phyloP scores from a whole-genome alignment of 30 jellyfish, hydroid and myxozoan genomes.

The Aurelia sp. region DNA sequence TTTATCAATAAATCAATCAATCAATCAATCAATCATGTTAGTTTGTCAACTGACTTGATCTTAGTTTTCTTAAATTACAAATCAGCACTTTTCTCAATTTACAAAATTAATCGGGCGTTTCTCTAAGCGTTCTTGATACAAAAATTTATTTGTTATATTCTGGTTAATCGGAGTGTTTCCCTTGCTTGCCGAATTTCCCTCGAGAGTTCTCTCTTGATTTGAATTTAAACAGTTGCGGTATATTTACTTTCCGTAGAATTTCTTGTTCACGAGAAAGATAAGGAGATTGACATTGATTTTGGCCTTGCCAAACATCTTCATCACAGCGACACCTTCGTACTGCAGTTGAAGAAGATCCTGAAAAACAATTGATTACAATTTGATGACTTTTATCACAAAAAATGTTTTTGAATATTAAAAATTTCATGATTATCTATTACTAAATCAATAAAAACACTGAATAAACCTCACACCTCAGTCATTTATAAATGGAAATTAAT shows the following conservation, averaged over 20 bases:
- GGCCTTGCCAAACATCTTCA: constrained; percentile 98
- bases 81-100: constrained; percentile 25
- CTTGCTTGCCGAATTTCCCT: not conserved
- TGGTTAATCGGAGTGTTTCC: constrained; percentile 1
- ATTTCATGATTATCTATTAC: too few species aligned
- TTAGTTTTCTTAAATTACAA: constrained; percentile 7
- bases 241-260: constrained; percentile 91
- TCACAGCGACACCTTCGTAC: constrained; percentile 96
- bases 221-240: not conserved
- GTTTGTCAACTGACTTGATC: not conserved
- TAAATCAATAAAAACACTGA: too few species aligned
- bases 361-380: not conserved
- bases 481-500: too few species aligned
- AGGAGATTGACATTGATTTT: constrained; percentile 92
- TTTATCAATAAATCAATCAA: not conserved
- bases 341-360: constrained; percentile 97
- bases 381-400: too few species aligned
- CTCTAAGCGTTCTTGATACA: constrained; percentile 31
- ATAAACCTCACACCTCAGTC: too few species aligned
- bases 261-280: constrained; percentile 85
- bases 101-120: constrained; percentile 50
- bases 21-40: not conserved
- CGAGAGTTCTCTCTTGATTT: not conserved
- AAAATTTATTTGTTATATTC: constrained; percentile 18
- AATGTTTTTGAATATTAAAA: too few species aligned